phyloP scores from a whole-genome alignment of 2,888 invertebrate species.

The Melipona bicolor region DNA sequence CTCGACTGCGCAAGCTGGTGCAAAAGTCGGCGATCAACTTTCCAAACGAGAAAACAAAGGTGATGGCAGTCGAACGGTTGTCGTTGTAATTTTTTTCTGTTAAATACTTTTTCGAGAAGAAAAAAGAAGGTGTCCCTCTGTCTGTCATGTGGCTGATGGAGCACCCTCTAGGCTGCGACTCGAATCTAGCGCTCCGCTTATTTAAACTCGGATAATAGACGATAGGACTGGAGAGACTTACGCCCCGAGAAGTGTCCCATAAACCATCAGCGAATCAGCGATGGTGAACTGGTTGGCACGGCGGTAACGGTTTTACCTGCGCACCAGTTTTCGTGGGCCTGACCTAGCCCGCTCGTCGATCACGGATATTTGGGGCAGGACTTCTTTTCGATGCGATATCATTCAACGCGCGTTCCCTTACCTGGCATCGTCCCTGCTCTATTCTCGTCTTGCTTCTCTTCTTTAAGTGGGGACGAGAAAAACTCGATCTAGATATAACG shows the following conservation, averaged over 20 bases:
- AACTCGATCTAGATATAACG: conserved; percentile 72
- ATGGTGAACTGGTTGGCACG: conserved; percentile 54
- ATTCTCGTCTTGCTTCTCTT: conserved; percentile 34
- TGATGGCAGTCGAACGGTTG: neutral
- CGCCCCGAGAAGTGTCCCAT: conserved; percentile 71
- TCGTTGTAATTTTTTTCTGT: conserved; percentile 1
- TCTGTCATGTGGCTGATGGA: conserved; percentile 14
- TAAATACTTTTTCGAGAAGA: neutral
- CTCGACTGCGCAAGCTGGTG: neutral
- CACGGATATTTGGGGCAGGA: conserved; percentile 76
- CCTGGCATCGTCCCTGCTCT: conserved; percentile 71
- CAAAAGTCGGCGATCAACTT: too few relatives aligned
- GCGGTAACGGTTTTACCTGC: conserved; percentile 78
- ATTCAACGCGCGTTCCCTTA: conserved; percentile 80
- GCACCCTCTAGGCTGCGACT: conserved; percentile 21
- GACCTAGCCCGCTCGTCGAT: conserved; percentile 72
- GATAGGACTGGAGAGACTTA: conserved; percentile 54
- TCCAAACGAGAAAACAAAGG: neutral
- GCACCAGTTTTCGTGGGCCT: conserved; percentile 63
- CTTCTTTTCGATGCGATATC: conserved; percentile 73
- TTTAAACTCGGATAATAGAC: conserved; percentile 66
- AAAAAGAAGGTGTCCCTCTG: neutral
- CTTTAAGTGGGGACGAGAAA: conserved; percentile 59
- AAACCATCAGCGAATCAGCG: conserved; percentile 68
- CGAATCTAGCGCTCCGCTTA: conserved; percentile 49